Percentiles rank a stretch among this genome's conserved stretches.
These are phyloP conservation scores for Cosmorhoe ocellata DNA, from an alignment of 2,888 invertebrate genomes.

Conservation along the genomic window DNA sequence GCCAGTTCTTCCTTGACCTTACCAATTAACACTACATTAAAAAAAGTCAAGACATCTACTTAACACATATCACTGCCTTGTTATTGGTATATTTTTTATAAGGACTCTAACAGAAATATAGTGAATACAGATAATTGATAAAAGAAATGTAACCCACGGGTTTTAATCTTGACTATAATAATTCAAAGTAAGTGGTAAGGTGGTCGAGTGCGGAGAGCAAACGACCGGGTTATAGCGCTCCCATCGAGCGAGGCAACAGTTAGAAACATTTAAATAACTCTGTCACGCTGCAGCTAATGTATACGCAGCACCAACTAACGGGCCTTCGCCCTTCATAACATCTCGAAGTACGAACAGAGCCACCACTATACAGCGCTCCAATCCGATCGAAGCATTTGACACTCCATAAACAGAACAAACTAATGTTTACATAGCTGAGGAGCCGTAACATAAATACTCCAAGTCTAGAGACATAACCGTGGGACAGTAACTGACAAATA, in stretches of 20 bases:
- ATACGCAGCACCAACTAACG: constrained; percentile 63
- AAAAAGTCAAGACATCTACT: constrained; percentile 37
- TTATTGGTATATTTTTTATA: constrained; percentile 26
- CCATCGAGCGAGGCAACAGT: constrained; percentile 59
- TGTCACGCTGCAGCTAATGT: constrained; percentile 66
- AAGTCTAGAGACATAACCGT: constrained; percentile 27
- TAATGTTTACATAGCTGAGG: constrained; percentile 59
- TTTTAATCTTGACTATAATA: constrained; percentile 30
- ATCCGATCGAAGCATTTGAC: constrained; percentile 44
- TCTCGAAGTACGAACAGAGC: constrained; percentile 41
- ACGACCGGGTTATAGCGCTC: constrained; percentile 62
- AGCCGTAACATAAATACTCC: constrained; percentile 44
- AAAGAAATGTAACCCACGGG: constrained; percentile 26
- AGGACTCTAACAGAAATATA: constrained; percentile 32
- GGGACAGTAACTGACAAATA: constrained; percentile 36
- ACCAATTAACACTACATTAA: constrained; percentile 39
- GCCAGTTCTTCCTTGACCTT: constrained; percentile 49
- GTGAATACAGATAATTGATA: constrained; percentile 31
- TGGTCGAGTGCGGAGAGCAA: constrained; percentile 45
- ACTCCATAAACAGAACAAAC: constrained; percentile 46
- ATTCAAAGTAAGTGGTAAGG: constrained; percentile 29
- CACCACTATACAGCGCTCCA: constrained; percentile 37
- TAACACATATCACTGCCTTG: constrained; percentile 40
- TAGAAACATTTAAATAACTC: constrained; percentile 72
- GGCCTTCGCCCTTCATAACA: constrained; percentile 66